Percentiles rank a stretch among this genome's conserved stretches.
phyloP scores from a whole-genome alignment of 2,888 invertebrate species.

The Anodontia alba region DNA sequence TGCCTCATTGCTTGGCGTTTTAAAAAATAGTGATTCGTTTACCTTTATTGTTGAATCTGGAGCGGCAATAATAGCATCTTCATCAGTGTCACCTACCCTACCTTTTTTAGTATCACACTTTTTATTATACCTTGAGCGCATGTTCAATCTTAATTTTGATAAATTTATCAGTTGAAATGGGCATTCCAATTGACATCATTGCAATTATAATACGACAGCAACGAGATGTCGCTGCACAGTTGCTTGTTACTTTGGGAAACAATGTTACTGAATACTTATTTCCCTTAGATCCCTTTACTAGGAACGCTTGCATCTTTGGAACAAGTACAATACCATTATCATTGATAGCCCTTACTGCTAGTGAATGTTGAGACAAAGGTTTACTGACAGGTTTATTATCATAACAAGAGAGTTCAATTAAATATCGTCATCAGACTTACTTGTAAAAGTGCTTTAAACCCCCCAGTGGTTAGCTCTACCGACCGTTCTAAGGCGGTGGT shows the following conservation, averaged over 20 bases:
- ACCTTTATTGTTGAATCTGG: conserved; percentile 4
- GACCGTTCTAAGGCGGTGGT: background rate
- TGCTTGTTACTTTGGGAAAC: conserved; percentile 22
- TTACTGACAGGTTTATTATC: background rate
- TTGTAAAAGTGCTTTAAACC: background rate
- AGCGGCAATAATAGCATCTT: conserved; percentile 7
- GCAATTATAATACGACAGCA: conserved; percentile 20
- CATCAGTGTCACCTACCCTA: conserved; percentile 15
- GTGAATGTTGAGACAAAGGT: conserved; percentile 8
- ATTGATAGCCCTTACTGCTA: background rate
- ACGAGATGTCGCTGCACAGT: conserved; percentile 10
- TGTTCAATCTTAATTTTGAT: conserved; percentile 9
- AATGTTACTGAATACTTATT: conserved; percentile 19
- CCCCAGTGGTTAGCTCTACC: background rate
- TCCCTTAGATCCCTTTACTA: conserved; percentile 16
- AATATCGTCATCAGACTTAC: background rate
- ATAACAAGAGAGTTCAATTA: background rate
- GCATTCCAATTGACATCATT: conserved; percentile 23
- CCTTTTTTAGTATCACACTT: conserved; percentile 19
- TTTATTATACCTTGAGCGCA: conserved; percentile 5
- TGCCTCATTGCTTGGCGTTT: background rate
- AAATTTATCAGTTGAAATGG: background rate
- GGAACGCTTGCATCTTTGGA: conserved; percentile 20
- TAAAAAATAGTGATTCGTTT: background rate
- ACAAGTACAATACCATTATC: conserved; percentile 27